These are phyloP conservation scores for Stenichneumon culpator DNA, from an alignment of 2,888 invertebrate genomes.

Conservation along the genomic window DNA sequence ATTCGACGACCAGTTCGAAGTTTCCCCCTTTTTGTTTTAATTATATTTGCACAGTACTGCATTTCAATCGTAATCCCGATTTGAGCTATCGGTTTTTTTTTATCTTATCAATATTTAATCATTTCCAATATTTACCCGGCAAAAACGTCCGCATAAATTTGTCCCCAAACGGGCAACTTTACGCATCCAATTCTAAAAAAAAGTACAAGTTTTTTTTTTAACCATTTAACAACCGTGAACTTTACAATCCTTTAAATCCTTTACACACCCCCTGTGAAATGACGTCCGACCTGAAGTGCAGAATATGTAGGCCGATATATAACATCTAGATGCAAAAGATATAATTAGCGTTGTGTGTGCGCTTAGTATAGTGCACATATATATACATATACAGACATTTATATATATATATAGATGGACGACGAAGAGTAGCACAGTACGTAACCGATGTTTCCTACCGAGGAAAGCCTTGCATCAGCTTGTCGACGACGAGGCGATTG, in stretches of 20 bases:
- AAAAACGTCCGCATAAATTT: background rate
- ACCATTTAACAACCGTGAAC: background rate
- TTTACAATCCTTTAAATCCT: background rate
- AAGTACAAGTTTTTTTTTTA: background rate
- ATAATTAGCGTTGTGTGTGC: slow-evolving; percentile 66
- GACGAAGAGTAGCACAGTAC: slow-evolving; percentile 61
- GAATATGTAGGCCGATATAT: slow-evolving; percentile 37
- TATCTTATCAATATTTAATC: no score
- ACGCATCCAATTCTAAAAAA: background rate
- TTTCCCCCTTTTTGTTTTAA: background rate
- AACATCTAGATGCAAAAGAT: slow-evolving; percentile 54
- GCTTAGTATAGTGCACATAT: slow-evolving; percentile 1
- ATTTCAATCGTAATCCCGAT: background rate
- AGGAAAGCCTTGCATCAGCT: slow-evolving; percentile 64
- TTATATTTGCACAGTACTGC: background rate
- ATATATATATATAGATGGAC: background rate
- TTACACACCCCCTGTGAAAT: background rate
- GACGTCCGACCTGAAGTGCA: slow-evolving; percentile 2
- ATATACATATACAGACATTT: background rate
- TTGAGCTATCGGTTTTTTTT: no score
- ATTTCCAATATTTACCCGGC: no score
- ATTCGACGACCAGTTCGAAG: no score
- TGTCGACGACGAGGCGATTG: slow-evolving; percentile 45
- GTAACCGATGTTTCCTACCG: slow-evolving; percentile 66
- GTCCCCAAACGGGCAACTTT: background rate